phyloP scores from a whole-genome alignment of 1,140 invertebrate genomes.

The Medauroidea extradentata region DNA sequence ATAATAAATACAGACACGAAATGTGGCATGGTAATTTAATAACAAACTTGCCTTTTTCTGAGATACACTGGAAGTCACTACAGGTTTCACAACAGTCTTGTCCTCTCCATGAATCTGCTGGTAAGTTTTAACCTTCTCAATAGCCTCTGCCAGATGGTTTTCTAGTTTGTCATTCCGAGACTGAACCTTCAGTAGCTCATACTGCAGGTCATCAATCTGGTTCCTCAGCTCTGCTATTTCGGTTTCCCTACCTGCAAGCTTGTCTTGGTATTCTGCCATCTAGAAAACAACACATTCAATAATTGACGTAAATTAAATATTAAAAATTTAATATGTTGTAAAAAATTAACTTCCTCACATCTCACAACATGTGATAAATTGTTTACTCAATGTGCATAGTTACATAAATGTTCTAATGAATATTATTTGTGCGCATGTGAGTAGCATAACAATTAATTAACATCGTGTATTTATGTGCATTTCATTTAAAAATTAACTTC shows the following conservation, averaged over 20 bases:
- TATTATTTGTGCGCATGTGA: too few relatives aligned
- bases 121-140: conserved; percentile 83
- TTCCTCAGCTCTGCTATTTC: conserved; percentile 92
- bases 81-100: conserved; percentile 44
- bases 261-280: conserved; percentile 88
- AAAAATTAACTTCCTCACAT: too few relatives aligned
- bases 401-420: too few relatives aligned
- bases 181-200: conserved; percentile 85
- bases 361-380: too few relatives aligned
- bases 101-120: conserved; percentile 67
- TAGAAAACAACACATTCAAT: too few relatives aligned
- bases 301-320: too few relatives aligned
- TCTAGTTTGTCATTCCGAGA: conserved; percentile 87
- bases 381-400: too few relatives aligned
- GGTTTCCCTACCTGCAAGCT: conserved; percentile 85
- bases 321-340: too few relatives aligned
- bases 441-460: too few relatives aligned
- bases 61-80: conserved; percentile 55
- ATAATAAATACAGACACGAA: too few relatives aligned
- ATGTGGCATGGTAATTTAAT: background rate
- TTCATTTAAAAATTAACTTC: too few relatives aligned
- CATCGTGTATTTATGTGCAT: too few relatives aligned
- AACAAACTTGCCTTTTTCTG: conserved; percentile 52
- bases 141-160: conserved; percentile 80
- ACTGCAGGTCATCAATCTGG: conserved; percentile 93